Evolutionary conservation across 2,797 vertebrate species (phyloP).

Genomic region (Pagetopsis macropterus): DNA sequence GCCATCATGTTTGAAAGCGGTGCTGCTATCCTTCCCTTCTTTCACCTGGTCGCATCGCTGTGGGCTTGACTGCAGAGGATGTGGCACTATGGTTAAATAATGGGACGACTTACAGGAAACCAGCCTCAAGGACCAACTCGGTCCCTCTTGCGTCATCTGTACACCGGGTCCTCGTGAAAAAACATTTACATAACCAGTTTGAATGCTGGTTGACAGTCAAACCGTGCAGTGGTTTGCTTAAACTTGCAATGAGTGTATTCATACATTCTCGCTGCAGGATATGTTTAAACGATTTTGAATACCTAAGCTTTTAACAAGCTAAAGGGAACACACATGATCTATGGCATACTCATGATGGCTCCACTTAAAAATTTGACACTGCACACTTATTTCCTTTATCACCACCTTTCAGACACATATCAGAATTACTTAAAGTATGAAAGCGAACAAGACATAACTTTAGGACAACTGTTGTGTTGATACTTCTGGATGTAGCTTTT

Average conservation of each 20-base stretch:
- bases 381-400: not conserved
- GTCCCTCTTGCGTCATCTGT: not conserved
- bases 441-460: not conserved
- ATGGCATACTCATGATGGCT: not conserved
- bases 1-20: no score
- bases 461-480: conserved; percentile 7
- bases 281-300: not conserved
- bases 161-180: conserved; percentile 1
- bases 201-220: conserved; percentile 44
- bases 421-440: not conserved
- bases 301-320: not conserved
- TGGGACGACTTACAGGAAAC: not conserved
- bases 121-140: not conserved
- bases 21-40: not conserved
- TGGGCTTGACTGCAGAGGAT: no score
- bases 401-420: not conserved
- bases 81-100: not conserved
- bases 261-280: conserved; percentile 13
- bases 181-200: conserved; percentile 36
- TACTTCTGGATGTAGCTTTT: conserved; percentile 11
- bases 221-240: conserved; percentile 12
- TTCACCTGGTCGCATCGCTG: not conserved
- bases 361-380: not conserved
- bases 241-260: conserved; percentile 21
- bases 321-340: not conserved